phyloP scores from a whole-genome alignment of 2,797 vertebrate genomes.

The Amblyraja radiata region DNA sequence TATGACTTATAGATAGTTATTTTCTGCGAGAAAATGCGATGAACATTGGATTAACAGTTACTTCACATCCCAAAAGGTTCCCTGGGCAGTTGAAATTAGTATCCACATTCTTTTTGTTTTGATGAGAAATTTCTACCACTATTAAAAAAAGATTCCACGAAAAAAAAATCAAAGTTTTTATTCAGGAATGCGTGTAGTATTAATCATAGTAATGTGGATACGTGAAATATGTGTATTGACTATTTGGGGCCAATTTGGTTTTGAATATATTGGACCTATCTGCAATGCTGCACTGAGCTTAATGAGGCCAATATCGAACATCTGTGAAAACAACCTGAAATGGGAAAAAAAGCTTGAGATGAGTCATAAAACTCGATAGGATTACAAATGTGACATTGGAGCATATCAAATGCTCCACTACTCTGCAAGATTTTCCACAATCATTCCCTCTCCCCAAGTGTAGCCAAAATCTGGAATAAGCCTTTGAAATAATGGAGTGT shows the following conservation, averaged over 20 bases:
- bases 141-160: background rate
- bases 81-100: background rate
- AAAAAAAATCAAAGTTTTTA: slow-evolving; percentile 9
- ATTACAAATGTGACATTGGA: background rate
- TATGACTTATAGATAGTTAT: background rate
- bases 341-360: background rate
- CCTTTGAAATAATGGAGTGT: too few species aligned
- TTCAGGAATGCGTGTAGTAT: background rate
- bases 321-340: background rate
- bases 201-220: background rate
- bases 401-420: too few species aligned
- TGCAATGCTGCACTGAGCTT: background rate
- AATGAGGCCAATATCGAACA: background rate
- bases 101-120: background rate
- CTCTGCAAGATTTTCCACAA: background rate
- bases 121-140: background rate
- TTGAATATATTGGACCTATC: background rate
- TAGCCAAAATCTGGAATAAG: too few species aligned
- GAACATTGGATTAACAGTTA: background rate
- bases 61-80: background rate
- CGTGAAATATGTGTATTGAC: background rate
- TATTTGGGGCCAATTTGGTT: background rate
- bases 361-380: slow-evolving; percentile 20
- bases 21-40: background rate
- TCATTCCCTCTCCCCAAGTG: background rate